These are phyloP conservation scores for Pseudomyrmex concolor DNA, from an alignment of 1,140 invertebrate species.

Conservation along the genomic window DNA sequence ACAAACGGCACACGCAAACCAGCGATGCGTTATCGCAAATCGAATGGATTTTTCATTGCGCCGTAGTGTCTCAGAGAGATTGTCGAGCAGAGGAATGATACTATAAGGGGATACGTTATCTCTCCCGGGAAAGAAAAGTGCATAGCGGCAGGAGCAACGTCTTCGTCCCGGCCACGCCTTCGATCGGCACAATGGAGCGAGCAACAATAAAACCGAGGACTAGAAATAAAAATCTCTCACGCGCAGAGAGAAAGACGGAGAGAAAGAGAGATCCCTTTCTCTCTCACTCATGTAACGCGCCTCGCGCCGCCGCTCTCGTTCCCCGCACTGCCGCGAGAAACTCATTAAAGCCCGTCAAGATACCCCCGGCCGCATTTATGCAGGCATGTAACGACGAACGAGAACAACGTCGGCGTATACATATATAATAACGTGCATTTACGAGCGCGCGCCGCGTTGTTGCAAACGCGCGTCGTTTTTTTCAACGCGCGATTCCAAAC, in stretches of 20 bases:
- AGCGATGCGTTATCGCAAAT: slow-evolving; percentile 51
- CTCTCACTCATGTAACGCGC: slow-evolving; percentile 29
- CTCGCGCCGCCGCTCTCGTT: slow-evolving; percentile 3
- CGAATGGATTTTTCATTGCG: slow-evolving; percentile 23
- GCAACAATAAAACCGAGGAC: slow-evolving; percentile 48
- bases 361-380: slow-evolving; percentile 60
- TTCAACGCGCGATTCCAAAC: not conserved
- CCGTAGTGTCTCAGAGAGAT: slow-evolving; percentile 21
- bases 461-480: slow-evolving; percentile 38
- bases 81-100: not conserved
- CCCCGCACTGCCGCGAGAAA: slow-evolving; percentile 34
- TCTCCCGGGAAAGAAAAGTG: slow-evolving; percentile 29
- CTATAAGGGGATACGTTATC: slow-evolving; percentile 39
- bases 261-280: slow-evolving; percentile 24
- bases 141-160: slow-evolving; percentile 48
- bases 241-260: no score
- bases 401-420: slow-evolving; percentile 46
- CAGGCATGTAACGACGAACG: slow-evolving; percentile 65
- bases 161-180: slow-evolving; percentile 47
- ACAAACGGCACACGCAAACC: slow-evolving; percentile 29
- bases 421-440: slow-evolving; percentile 37
- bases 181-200: slow-evolving; percentile 52
- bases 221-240: slow-evolving; percentile 39
- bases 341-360: slow-evolving; percentile 67
- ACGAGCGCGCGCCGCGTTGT: slow-evolving; percentile 37